Conservation (phyloP, 2,888 invertebrate species). For the Lithodes maja region DNA sequence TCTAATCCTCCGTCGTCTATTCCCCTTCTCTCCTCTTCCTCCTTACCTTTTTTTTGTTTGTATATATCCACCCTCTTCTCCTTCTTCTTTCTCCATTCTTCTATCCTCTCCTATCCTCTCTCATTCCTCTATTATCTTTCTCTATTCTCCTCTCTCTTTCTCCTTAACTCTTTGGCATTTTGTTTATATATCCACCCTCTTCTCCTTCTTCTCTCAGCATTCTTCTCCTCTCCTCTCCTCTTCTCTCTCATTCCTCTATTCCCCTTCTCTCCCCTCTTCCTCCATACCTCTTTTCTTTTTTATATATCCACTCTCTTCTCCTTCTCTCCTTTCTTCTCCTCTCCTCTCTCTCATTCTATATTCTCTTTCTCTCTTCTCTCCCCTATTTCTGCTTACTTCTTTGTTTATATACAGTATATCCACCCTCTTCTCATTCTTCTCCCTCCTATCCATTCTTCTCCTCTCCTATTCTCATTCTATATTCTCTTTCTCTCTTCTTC, state of each 20-base stretch:
- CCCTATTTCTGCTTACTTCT: neutral
- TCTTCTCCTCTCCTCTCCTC: neutral
- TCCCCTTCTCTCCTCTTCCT: too few relatives aligned
- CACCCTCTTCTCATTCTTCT: neutral
- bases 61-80: neutral
- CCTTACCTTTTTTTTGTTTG: too few relatives aligned
- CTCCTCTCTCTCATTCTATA: neutral
- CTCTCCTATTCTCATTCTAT: neutral
- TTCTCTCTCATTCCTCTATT: neutral
- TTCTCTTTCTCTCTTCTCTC: neutral
- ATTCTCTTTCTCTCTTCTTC: neutral
- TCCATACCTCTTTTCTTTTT: neutral
- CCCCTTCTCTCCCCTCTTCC: neutral
- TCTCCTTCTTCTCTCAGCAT: neutral
- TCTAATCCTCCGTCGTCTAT: too few relatives aligned
- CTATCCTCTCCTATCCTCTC: neutral
- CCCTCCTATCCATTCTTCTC: neutral
- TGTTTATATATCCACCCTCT: neutral
- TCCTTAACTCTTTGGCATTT: neutral
- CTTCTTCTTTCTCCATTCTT: neutral
- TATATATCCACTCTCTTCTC: neutral
- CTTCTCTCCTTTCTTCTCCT: neutral
- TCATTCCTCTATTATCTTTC: neutral
- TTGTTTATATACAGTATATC: neutral
- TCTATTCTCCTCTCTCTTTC: neutral